Percentiles rank a stretch among this genome's conserved stretches.
Evolutionary conservation across 2,888 invertebrate genomes (phyloP).

Genomic region (Pammene aurita): DNA sequence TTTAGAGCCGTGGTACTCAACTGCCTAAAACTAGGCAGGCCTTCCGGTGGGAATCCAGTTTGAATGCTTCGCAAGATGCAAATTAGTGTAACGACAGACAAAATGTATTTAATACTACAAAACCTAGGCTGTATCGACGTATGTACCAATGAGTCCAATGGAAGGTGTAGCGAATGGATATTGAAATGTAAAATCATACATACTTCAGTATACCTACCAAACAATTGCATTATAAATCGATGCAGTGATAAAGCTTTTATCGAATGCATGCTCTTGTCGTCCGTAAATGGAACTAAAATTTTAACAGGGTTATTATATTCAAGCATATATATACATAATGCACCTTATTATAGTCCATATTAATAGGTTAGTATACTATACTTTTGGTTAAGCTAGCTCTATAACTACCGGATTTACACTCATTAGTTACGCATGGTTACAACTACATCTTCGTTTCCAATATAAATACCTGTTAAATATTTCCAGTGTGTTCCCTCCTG

Average conservation of each 20-base stretch:
- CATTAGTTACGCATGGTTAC: not conserved
- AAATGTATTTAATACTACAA: no score
- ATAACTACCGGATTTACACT: conserved; percentile 5
- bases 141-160: not conserved
- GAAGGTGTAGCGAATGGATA: conserved; percentile 12
- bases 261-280: conserved; percentile 40
- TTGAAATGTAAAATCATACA: not conserved
- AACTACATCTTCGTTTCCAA: conserved; percentile 3
- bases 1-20: no score
- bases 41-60: no score
- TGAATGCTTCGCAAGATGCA: no score
- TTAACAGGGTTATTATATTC: conserved; percentile 33
- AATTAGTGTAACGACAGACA: no score
- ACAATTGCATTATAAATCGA: conserved; percentile 41
- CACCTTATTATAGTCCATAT: conserved; percentile 7
- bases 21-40: no score
- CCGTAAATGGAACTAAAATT: conserved; percentile 40
- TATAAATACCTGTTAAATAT: conserved; percentile 76
- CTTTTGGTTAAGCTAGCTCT: conserved; percentile 9
- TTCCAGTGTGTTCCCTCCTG: conserved; percentile 94
- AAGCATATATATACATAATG: conserved; percentile 31
- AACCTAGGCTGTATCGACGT: not conserved
- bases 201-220: conserved; percentile 33
- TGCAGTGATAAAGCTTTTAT: conserved; percentile 41
- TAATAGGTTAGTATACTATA: conserved; percentile 7